phyloP scores from a whole-genome alignment of 1,140 invertebrate species.

The Platorchestia sp. region DNA sequence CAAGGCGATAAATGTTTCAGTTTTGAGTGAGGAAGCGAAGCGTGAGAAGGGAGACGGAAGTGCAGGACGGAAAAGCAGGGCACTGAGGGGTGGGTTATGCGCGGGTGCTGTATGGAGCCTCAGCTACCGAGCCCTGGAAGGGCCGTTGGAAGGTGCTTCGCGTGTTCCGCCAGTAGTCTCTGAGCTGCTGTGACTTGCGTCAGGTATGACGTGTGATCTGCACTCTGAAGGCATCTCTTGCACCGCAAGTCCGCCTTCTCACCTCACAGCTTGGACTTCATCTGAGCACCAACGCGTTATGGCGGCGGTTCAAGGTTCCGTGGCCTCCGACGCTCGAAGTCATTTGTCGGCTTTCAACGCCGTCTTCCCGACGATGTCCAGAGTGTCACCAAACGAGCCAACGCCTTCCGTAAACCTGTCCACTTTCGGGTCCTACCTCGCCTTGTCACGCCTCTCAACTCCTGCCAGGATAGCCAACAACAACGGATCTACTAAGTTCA shows the following conservation, averaged over 20 bases:
- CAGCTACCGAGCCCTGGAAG: slow-evolving; percentile 13
- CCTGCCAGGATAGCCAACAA: slow-evolving; percentile 56
- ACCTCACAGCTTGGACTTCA: not conserved
- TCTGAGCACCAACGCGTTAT: not conserved
- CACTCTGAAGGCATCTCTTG: not conserved
- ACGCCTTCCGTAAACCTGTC: slow-evolving; percentile 59
- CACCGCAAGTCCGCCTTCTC: not conserved
- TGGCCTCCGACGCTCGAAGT: slow-evolving; percentile 35
- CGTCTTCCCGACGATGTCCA: slow-evolving; percentile 63
- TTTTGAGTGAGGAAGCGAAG: not conserved
- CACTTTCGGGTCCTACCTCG: slow-evolving; percentile 61
- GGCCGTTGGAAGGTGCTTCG: not conserved
- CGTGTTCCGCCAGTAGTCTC: slow-evolving; percentile 44
- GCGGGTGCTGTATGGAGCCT: slow-evolving; percentile 32
- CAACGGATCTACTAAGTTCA: slow-evolving; percentile 70
- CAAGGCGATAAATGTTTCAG: not conserved
- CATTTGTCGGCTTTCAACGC: slow-evolving; percentile 64
- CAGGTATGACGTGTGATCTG: slow-evolving; percentile 55
- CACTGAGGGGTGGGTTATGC: not conserved
- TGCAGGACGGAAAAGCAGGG: slow-evolving; percentile 10
- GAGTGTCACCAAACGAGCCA: slow-evolving; percentile 61
- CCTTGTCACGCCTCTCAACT: slow-evolving; percentile 62
- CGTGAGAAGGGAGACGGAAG: not conserved
- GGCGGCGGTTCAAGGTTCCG: slow-evolving; percentile 47
- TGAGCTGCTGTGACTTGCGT: slow-evolving; percentile 48